phyloP scores from a whole-genome alignment of 2,888 invertebrate species.

The Carcina quercana region DNA sequence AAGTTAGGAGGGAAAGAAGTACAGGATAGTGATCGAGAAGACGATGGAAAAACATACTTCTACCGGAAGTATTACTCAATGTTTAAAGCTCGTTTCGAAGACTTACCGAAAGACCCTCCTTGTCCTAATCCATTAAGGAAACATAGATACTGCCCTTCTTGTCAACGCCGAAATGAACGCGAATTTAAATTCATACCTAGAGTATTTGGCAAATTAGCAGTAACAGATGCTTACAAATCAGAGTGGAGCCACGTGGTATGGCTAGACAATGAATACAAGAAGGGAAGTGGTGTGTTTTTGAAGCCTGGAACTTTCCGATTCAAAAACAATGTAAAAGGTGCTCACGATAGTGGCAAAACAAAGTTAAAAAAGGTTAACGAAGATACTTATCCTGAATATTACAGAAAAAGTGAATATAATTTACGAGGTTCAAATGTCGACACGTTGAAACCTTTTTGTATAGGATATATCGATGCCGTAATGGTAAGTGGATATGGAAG shows the following conservation, averaged over 20 bases:
- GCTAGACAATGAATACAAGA: constrained; percentile 75
- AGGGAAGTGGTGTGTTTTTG: constrained; percentile 81
- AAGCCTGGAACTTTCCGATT: constrained; percentile 77
- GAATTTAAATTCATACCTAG: constrained; percentile 60
- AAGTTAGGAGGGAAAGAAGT: constrained; percentile 76
- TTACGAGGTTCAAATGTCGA: constrained; percentile 82
- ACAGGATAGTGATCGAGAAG: constrained; percentile 59
- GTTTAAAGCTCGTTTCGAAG: constrained; percentile 73
- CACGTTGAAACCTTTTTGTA: constrained; percentile 83
- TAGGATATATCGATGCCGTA: constrained; percentile 80
- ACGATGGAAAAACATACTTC: constrained; percentile 79
- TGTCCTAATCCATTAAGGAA: constrained; percentile 59
- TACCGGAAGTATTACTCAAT: constrained; percentile 77
- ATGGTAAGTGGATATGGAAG: constrained; percentile 68
- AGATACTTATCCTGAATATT: constrained; percentile 84
- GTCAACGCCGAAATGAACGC: constrained; percentile 62
- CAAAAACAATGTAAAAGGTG: constrained; percentile 42
- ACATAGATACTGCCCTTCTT: constrained; percentile 72
- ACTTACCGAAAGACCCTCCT: constrained; percentile 54
- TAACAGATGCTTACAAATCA: constrained; percentile 47
- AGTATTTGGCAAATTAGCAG: constrained; percentile 51
- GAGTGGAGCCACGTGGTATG: constrained; percentile 71
- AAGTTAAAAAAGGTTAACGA: constrained; percentile 77
- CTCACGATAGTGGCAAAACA: constrained; percentile 27
- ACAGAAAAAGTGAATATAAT: constrained; percentile 81